Evolutionary conservation across 2,113 vertebrate genomes (phyloP).

Genomic region (Percopsis transmontana): DNA sequence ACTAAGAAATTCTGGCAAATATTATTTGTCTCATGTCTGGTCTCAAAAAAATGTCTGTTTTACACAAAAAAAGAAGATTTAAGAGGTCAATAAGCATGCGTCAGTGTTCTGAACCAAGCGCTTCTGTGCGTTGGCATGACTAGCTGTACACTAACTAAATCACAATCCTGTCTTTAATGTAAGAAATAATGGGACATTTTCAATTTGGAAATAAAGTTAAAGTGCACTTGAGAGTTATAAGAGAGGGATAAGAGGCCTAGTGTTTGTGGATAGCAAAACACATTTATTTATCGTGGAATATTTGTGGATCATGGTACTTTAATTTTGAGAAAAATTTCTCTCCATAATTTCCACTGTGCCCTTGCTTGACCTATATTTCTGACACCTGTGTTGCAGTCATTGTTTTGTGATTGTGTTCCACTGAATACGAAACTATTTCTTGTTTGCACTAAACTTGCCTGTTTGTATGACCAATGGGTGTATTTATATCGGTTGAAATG

Average conservation of each 20-base stretch:
- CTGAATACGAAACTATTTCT: conserved; percentile 20
- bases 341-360: conserved; percentile 34
- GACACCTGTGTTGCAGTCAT: conserved; percentile 48
- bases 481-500: conserved; percentile 70
- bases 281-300: too few relatives aligned
- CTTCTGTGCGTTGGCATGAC: conserved; percentile 62
- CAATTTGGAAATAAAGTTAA: conserved; percentile 19
- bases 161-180: conserved; percentile 24
- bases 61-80: conserved; percentile 18
- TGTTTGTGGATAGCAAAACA: too few relatives aligned
- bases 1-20: conserved; percentile 23
- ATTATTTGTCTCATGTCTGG: conserved; percentile 17
- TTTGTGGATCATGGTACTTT: too few relatives aligned
- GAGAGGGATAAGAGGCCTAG: not conserved
- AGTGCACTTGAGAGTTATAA: conserved; percentile 44
- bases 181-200: conserved; percentile 6
- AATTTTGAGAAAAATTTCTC: too few relatives aligned
- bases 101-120: conserved; percentile 48
- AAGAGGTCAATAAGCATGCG: conserved; percentile 64
- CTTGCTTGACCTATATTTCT: conserved; percentile 56
- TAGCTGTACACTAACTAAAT: conserved; percentile 30
- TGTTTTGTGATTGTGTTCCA: conserved; percentile 54
- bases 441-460: conserved; percentile 77
- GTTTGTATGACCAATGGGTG: conserved; percentile 70
- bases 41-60: conserved; percentile 27